Base-by-base conservation (phyloP, 2,888 invertebrate species). In the Heliconius hortense region DNA sequence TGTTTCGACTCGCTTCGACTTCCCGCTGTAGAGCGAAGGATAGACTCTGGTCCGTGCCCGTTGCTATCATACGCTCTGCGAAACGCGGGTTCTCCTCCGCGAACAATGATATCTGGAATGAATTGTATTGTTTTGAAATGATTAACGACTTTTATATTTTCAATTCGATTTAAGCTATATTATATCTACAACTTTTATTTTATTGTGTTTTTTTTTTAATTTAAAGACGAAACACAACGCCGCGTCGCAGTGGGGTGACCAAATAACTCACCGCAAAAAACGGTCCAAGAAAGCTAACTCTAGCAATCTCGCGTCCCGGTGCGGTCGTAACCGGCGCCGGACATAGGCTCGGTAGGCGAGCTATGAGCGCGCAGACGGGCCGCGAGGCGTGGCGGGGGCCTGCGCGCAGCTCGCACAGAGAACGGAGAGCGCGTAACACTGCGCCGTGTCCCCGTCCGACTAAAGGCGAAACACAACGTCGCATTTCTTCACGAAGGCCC, bases 81-180 rank as follows among this genome's bases (percentile, higher is more conserved):
- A 98, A 96, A 80, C 97, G 96, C 0, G 97, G 97, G 87, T 98
- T 97, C 88, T 99, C 99, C 86, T 99, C 99, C 59, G 97, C 98
- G 89, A 99, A 98, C 2, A 98, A 95, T 0, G 99, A 98, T 84
- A 93, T 90, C 93, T 94, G 84, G 0, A 79, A 63, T 66, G 11
- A 13, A 13, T 26, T 39, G 4, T 39, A 4, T 13, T 35, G 31
- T 31, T 15, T n/a, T 53, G 21, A 53, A n/a, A 53, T 53, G 3
- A 53, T n/a, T 53, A 10, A 21, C 5, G 43, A 48, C 1, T 18
- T 48, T 48, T 48, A 48, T 48, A 48, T 18, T 18, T 18, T 48
- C 18, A 48, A 15, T 48, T 48, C 0, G 18, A 48, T 48, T 48
- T 18, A 18, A 48, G 18, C 10, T 35, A 35, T 35, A 10, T 35